These are phyloP conservation scores for Rhynchopsitta pachyrhyncha DNA, from an alignment of 2,113 vertebrate genomes.

Conservation along the genomic window DNA sequence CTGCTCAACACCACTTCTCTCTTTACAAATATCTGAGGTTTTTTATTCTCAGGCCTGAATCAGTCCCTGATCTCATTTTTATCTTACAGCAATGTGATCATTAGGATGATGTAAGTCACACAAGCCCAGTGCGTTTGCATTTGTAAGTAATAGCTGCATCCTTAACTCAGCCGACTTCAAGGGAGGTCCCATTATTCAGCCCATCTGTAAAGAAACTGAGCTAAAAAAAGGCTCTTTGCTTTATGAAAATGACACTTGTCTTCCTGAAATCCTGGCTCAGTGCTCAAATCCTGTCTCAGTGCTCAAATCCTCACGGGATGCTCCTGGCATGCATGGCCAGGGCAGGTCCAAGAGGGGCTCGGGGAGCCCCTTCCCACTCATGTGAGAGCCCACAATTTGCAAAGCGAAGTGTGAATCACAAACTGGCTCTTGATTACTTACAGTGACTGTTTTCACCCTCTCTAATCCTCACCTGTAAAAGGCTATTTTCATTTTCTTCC, in stretches of 20 bases:
- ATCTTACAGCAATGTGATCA: not conserved
- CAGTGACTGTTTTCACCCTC: not conserved
- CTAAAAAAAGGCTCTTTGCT: not conserved
- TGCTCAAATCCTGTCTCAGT: not conserved
- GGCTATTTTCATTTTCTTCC: not conserved
- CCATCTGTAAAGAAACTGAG: not conserved
- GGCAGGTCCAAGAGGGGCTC: not conserved
- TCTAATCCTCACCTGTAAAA: not conserved
- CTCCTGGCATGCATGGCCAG: accelerated
- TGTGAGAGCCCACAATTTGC: not conserved
- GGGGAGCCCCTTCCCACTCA: accelerated
- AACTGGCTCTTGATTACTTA: not conserved
- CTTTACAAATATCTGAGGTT: not conserved
- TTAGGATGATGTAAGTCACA: not conserved
- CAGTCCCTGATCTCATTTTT: not conserved
- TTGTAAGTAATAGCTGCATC: constrained; percentile 26
- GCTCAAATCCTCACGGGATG: not conserved
- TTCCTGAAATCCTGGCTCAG: not conserved
- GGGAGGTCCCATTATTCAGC: constrained; percentile 10
- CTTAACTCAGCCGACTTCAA: not conserved
- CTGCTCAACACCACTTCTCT: not conserved
- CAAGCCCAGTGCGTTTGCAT: not conserved
- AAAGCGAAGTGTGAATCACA: not conserved
- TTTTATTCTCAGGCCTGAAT: not conserved
- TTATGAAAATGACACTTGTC: not conserved